These are phyloP conservation scores for Meleagris gallopavo DNA, from an alignment of 2,113 vertebrate species.

Conservation along the genomic window DNA sequence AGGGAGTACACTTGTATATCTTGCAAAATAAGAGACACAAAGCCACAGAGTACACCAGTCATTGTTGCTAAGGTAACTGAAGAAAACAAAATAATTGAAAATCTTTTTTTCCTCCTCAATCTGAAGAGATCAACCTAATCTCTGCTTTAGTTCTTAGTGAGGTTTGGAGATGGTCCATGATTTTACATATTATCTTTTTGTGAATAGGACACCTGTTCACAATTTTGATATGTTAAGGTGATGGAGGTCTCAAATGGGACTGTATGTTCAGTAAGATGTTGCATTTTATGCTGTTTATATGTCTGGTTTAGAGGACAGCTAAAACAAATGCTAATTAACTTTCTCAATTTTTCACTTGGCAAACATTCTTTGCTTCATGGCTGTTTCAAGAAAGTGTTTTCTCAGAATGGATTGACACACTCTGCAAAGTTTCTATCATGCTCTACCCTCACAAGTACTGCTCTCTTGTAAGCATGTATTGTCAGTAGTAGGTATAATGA, in stretches of 20 bases:
- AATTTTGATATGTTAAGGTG: neutral
- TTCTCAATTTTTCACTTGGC: neutral
- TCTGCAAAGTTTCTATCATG: neutral
- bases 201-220: constrained; percentile 17
- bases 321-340: neutral
- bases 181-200: neutral
- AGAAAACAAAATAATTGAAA: constrained; percentile 16
- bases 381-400: neutral
- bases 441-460: neutral
- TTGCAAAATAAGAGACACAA: neutral
- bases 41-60: neutral
- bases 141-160: neutral
- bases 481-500: neutral
- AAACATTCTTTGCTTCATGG: neutral
- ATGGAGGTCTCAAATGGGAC: neutral
- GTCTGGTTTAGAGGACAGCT: neutral
- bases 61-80: constrained; percentile 22
- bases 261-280: neutral
- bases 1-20: neutral
- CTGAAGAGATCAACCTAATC: neutral
- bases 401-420: neutral
- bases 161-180: neutral
- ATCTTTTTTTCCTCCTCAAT: neutral
- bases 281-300: neutral
- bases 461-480: neutral